Percentiles rank a stretch among this genome's conserved stretches.
phyloP scores from a whole-genome alignment of 1,140 invertebrate genomes.

The Diplogasteroides magnus region DNA sequence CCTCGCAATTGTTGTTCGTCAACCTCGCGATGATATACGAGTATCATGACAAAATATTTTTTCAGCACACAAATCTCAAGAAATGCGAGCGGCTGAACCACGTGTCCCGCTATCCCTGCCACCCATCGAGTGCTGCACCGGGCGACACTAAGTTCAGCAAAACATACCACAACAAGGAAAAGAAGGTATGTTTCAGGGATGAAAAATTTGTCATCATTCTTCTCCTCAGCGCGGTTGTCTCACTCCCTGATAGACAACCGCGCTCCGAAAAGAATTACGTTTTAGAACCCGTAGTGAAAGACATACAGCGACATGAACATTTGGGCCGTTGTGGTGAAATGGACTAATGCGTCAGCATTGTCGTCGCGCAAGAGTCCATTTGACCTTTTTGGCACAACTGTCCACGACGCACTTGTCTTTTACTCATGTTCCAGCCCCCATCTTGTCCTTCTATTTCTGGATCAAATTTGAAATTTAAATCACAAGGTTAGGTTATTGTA shows the following conservation, averaged over 20 bases:
- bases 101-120: conserved; percentile 42
- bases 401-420: conserved; percentile 11
- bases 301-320: no score
- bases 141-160: conserved; percentile 48
- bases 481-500: no score
- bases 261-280: no score
- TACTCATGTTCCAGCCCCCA: neutral
- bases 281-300: no score
- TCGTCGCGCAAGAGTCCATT: conserved; percentile 11
- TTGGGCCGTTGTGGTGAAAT: no score
- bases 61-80: conserved; percentile 49
- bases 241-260: no score
- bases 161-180: conserved; percentile 50
- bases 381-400: conserved; percentile 12
- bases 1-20: conserved; percentile 11
- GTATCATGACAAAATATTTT: conserved; percentile 15
- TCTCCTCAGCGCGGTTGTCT: no score
- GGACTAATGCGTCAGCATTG: no score
- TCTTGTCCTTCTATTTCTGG: neutral
- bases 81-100: conserved; percentile 51
- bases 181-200: conserved; percentile 39
- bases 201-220: no score
- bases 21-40: neutral
- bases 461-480: conserved; percentile 10
- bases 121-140: conserved; percentile 41